Base-by-base conservation (phyloP, 2,888 invertebrate species). In the Helicoverpa assulta region DNA sequence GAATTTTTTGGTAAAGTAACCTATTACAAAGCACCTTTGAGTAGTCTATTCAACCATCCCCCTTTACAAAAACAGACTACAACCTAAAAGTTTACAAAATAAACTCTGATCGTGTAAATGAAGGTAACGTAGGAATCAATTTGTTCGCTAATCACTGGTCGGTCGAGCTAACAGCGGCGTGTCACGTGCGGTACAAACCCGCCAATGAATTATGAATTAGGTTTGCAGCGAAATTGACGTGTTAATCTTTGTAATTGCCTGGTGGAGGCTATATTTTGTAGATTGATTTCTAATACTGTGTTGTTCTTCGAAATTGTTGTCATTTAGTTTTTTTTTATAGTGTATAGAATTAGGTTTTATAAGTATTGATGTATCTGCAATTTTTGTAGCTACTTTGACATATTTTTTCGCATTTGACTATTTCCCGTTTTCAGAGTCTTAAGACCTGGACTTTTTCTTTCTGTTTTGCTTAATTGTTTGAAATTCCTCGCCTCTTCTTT, bases 121-220 rank as follows among this genome's bases (percentile, higher is more conserved):
- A 58, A n/a, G 47, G 18, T 73, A 54, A 29, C 26, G 54, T 74
- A 53, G n/a, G 40, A 74, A 79, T 67, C 68, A 67, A 86, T 86
- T 86, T 86, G 82, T 81, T 76, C 73, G 75, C 66, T 80, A 81
- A 82, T 83, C 77, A 81, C 78, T 81, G 75, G 26, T 79, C 82
- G 78, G 77, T 14, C 33, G 60, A 58, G 60, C 50, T 66, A 26
- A 62, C 10, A 52, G 67, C 61, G 29, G 64, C 75, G 43, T 78
- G 63, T 77, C 81, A 76, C 74, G 75, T 78, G 58, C 63, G 37
- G 70, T 76, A 66, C 56, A 67, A 68, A 63, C 43, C 62, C 73
- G 21, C 50, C 67, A 58, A 74, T 73, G 75, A 64, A 83, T 80
- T 67, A 63, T 67, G 69, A 78, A 82, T 67, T 58, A 58, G 21